phyloP scores from a whole-genome alignment of 2,888 invertebrate species.

The Octonoba sinensis region DNA sequence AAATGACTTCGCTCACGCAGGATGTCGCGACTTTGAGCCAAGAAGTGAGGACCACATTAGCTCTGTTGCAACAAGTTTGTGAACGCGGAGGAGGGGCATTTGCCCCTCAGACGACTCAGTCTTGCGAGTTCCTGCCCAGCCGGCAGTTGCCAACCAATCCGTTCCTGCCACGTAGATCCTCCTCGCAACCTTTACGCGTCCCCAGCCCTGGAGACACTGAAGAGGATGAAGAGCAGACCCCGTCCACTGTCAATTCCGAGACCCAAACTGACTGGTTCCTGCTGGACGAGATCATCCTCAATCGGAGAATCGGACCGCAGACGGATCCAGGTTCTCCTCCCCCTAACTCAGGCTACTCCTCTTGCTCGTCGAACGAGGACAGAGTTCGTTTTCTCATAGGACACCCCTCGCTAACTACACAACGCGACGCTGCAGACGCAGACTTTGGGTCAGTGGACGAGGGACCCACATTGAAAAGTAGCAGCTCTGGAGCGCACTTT shows the following conservation, averaged over 20 bases:
- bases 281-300: constrained; percentile 61
- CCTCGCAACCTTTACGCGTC: constrained; percentile 58
- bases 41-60: constrained; percentile 76
- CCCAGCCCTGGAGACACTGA: constrained; percentile 18
- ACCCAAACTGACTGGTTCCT: constrained; percentile 66
- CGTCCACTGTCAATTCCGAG: constrained; percentile 38
- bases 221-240: constrained; percentile 7
- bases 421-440: constrained; percentile 54
- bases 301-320: constrained; percentile 23
- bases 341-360: constrained; percentile 64
- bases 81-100: constrained; percentile 11
- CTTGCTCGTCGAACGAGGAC: constrained; percentile 64
- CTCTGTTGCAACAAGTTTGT: constrained; percentile 55
- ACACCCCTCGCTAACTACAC: constrained; percentile 8
- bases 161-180: constrained; percentile 44
- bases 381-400: constrained; percentile 63
- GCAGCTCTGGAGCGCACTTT: background rate
- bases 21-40: constrained; percentile 87
- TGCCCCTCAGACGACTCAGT: constrained; percentile 50
- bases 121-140: constrained; percentile 56
- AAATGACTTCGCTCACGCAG: constrained; percentile 85
- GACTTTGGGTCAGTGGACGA: constrained; percentile 59
- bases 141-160: constrained; percentile 29
- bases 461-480: background rate
- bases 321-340: constrained; percentile 61